A percentile compares a stretch with the other conserved stretches of the same genome.
Evolutionary conservation across 1,140 invertebrate species (phyloP).

Genomic region (Drosophila parvula): DNA sequence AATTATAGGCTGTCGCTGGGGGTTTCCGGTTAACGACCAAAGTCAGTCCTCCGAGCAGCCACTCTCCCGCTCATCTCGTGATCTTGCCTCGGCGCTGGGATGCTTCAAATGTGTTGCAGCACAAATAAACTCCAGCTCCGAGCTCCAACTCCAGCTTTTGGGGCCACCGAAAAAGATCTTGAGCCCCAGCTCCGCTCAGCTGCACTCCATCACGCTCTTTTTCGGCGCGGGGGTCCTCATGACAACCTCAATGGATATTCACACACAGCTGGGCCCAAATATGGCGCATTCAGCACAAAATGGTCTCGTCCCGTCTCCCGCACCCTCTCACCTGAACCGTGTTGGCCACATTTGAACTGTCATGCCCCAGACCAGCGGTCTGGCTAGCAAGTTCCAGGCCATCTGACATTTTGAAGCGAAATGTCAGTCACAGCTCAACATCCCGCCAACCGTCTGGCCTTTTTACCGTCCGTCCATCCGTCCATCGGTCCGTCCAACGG

Average conservation of each 20-base stretch:
- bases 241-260: constrained; percentile 75
- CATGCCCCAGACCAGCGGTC: constrained; percentile 49
- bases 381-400: constrained; percentile 48
- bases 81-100: constrained; percentile 13
- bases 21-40: constrained; percentile 68
- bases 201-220: constrained; percentile 71
- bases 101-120: constrained; percentile 64
- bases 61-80: constrained; percentile 33
- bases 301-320: constrained; percentile 52
- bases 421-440: constrained; percentile 74
- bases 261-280: constrained; percentile 64
- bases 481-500: constrained; percentile 28
- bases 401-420: constrained; percentile 79
- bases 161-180: constrained; percentile 24
- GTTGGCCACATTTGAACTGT: constrained; percentile 73
- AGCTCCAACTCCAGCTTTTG: constrained; percentile 16
- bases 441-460: constrained; percentile 23
- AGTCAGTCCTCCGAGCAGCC: constrained; percentile 11
- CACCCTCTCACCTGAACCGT: constrained; percentile 9
- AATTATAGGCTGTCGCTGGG: constrained; percentile 79
- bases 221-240: constrained; percentile 45
- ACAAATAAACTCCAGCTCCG: constrained; percentile 57
- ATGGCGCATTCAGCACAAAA: constrained; percentile 68
- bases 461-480: constrained; percentile 14
- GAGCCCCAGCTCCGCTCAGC: constrained; percentile 48